phyloP scores from a whole-genome alignment of 1,140 invertebrate genomes.

The Zaprionus vittiger region DNA sequence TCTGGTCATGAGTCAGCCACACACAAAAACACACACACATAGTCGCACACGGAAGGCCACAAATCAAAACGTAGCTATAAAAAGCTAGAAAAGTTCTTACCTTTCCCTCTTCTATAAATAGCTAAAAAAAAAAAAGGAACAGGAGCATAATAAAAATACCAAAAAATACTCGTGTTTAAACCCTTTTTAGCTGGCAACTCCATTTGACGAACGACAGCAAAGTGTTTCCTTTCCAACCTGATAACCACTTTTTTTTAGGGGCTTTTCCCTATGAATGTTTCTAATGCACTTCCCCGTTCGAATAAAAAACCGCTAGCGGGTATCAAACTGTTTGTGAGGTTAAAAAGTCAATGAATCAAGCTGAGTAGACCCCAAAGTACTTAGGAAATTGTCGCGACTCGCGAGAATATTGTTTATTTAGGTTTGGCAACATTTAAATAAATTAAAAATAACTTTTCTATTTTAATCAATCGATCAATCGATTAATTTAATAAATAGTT shows the following conservation, averaged over 20 bases:
- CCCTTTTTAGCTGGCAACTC: slow-evolving; percentile 38
- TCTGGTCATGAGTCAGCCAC: slow-evolving; percentile 45
- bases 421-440: background rate
- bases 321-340: background rate
- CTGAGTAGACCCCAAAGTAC: background rate
- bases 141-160: background rate
- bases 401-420: background rate
- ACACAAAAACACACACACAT: slow-evolving; percentile 15
- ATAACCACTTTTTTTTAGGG: background rate
- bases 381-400: background rate
- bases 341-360: background rate
- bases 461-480: background rate
- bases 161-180: slow-evolving; percentile 23
- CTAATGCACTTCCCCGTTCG: background rate
- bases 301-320: background rate
- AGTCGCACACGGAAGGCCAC: slow-evolving; percentile 38
- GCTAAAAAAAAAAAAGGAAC: slow-evolving; percentile 6
- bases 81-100: slow-evolving; percentile 23
- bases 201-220: slow-evolving; percentile 10
- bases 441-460: background rate
- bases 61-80: slow-evolving; percentile 72
- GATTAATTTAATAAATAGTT: no score
- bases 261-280: background rate
- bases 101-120: slow-evolving; percentile 10
- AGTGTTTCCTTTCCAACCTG: slow-evolving; percentile 6